Conservation (phyloP, 2,888 invertebrate genomes). For the Acanthacorydalis orientalis region DNA sequence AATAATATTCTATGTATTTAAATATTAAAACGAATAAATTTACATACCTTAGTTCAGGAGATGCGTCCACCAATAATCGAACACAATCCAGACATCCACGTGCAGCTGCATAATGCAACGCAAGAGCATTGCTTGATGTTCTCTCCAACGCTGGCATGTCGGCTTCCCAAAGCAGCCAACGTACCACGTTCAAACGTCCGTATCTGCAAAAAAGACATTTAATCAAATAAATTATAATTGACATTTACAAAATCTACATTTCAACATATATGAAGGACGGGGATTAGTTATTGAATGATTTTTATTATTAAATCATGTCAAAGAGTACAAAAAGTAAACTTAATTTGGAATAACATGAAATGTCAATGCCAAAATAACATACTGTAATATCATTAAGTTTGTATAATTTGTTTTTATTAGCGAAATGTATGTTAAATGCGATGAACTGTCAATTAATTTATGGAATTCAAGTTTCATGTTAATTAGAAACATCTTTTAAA, state of each 20-base stretch:
- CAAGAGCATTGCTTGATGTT: slow-evolving; percentile 49
- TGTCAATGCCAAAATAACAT: too few relatives aligned
- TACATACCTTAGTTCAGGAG: slow-evolving; percentile 58
- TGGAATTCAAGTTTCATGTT: too few relatives aligned
- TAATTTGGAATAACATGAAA: too few relatives aligned
- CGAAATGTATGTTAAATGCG: too few relatives aligned
- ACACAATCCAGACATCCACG: slow-evolving; percentile 77
- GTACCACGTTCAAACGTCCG: slow-evolving; percentile 35
- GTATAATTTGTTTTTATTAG: too few relatives aligned
- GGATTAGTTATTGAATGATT: too few relatives aligned
- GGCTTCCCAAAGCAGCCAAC: slow-evolving; percentile 40
- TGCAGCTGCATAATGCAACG: slow-evolving; percentile 76
- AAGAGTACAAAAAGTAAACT: too few relatives aligned
- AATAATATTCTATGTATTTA: neutral
- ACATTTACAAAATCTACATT: too few relatives aligned
- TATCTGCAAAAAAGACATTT: slow-evolving; percentile 25
- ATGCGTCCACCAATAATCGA: slow-evolving; percentile 58
- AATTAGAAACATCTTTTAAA: too few relatives aligned
- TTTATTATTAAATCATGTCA: too few relatives aligned
- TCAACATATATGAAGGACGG: slow-evolving; percentile 6
- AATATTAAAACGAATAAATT: neutral
- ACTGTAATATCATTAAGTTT: too few relatives aligned
- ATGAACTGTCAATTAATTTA: too few relatives aligned
- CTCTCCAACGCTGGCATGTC: slow-evolving; percentile 36
- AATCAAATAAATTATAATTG: neutral